Percentiles rank a stretch among this genome's conserved stretches.
These are phyloP conservation scores for Setipinna tenuifilis DNA, from an alignment of 2,797 vertebrate species.

Conservation along the genomic window DNA sequence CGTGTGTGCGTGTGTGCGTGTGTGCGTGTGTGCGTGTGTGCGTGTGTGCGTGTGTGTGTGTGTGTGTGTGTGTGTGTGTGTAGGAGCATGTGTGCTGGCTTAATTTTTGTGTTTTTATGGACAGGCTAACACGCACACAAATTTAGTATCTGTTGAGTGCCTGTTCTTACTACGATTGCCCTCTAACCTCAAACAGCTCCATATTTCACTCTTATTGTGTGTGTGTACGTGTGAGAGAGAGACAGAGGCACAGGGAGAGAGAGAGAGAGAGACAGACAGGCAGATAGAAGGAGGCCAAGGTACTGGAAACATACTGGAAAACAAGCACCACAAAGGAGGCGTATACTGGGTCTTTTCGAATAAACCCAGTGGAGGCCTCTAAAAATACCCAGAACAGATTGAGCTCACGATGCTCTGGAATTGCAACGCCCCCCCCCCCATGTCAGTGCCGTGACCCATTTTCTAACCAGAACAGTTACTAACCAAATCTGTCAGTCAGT, in stretches of 20 bases:
- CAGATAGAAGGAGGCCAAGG: not conserved
- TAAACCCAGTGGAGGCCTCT: not conserved
- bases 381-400: not conserved
- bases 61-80: not conserved
- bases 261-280: not conserved
- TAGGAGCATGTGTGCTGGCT: not conserved
- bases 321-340: not conserved
- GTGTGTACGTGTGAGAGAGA: not conserved
- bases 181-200: not conserved
- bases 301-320: not conserved
- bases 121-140: too few species aligned
- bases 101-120: not conserved
- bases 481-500: not conserved
- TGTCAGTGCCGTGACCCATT: not conserved
- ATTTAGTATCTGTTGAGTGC: too few species aligned
- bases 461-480: not conserved
- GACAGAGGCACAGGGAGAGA: too few species aligned
- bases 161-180: not conserved
- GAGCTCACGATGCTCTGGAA: not conserved
- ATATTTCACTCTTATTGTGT: not conserved
- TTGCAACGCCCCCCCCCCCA: too few species aligned
- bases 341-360: not conserved
- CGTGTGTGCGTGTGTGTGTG: not conserved
- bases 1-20: not conserved
- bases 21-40: not conserved